These are phyloP conservation scores for Seriola dumerili DNA, from an alignment of 2,113 vertebrate species.

Conservation along the genomic window DNA sequence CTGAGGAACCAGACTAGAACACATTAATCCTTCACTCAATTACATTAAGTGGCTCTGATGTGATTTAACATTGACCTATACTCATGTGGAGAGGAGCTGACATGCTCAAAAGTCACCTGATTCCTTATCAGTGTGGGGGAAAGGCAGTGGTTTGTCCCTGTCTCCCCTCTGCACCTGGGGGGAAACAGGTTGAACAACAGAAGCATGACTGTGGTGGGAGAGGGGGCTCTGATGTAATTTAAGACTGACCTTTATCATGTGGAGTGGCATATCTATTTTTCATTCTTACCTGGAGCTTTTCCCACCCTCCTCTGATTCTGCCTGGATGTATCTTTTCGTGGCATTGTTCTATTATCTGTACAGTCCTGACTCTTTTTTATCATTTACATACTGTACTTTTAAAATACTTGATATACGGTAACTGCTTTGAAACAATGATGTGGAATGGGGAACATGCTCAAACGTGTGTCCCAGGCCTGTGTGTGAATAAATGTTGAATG, in stretches of 20 bases:
- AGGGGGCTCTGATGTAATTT: constrained; percentile 21
- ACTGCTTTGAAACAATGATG: neutral
- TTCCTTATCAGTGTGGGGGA: neutral
- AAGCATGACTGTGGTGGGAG: neutral
- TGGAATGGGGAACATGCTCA: neutral
- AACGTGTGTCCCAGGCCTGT: neutral
- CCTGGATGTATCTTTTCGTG: too few species aligned
- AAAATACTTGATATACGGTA: neutral
- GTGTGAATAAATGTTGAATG: constrained; percentile 21
- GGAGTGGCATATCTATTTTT: neutral
- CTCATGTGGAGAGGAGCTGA: constrained; percentile 28
- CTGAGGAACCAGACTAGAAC: neutral
- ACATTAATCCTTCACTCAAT: constrained; percentile 35
- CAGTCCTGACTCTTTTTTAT: neutral
- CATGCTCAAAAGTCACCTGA: constrained; percentile 15
- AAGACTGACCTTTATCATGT: constrained; percentile 12
- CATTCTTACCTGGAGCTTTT: neutral
- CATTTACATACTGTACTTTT: neutral
- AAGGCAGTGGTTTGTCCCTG: neutral
- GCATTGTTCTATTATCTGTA: neutral
- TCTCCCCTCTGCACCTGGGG: neutral
- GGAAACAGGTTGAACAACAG: constrained; percentile 8
- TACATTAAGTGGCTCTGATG: constrained; percentile 37
- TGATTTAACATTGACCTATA: constrained; percentile 41
- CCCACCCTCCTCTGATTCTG: neutral